phyloP scores from a whole-genome alignment of 2,888 invertebrate genomes.

The Apotomis betuletana region DNA sequence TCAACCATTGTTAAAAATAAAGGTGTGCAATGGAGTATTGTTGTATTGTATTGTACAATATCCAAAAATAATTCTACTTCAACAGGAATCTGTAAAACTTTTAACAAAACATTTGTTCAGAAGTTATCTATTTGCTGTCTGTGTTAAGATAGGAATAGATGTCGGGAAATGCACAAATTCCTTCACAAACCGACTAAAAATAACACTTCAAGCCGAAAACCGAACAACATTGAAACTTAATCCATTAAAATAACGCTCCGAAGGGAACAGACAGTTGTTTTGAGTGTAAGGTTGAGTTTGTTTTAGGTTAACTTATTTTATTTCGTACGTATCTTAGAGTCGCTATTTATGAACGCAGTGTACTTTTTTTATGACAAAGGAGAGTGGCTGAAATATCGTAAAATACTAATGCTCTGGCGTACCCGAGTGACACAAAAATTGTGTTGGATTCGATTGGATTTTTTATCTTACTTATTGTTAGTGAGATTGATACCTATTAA shows the following conservation, averaged over 20 bases:
- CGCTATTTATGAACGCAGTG: slow-evolving; percentile 25
- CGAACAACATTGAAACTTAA: slow-evolving; percentile 8
- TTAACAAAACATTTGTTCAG: slow-evolving; percentile 15
- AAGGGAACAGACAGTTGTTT: background rate
- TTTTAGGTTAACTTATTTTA: slow-evolving; percentile 28
- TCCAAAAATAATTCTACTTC: too few relatives aligned
- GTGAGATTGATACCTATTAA: too few relatives aligned
- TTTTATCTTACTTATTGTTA: too few relatives aligned
- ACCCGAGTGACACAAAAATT: too few relatives aligned
- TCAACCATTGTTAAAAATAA: too few relatives aligned
- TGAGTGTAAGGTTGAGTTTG: background rate
- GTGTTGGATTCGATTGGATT: too few relatives aligned
- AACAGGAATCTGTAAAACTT: slow-evolving; percentile 19
- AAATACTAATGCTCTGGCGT: background rate
- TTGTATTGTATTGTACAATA: too few relatives aligned
- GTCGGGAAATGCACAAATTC: slow-evolving; percentile 38
- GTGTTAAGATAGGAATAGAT: slow-evolving; percentile 30
- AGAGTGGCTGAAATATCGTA: background rate
- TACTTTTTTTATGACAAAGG: slow-evolving; percentile 14
- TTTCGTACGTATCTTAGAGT: slow-evolving; percentile 29
- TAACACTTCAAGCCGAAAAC: background rate
- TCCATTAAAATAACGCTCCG: background rate
- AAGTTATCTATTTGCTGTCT: slow-evolving; percentile 40
- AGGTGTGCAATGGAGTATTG: too few relatives aligned
- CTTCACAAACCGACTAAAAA: slow-evolving; percentile 23